Conservation (phyloP, 2,113 vertebrate genomes). For the Microtus richardsoni region DNA sequence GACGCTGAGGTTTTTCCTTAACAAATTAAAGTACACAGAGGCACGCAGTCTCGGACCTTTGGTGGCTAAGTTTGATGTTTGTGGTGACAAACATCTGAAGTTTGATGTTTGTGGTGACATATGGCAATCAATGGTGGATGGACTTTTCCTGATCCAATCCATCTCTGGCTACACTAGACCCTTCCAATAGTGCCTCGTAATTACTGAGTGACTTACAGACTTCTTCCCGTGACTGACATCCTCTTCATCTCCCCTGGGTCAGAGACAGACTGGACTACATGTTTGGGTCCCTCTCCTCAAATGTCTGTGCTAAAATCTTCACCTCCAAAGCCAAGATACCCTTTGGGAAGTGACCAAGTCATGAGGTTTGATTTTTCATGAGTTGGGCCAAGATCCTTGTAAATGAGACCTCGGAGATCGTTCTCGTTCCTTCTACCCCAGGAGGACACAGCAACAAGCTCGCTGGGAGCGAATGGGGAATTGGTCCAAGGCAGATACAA, state of each 20-base stretch:
- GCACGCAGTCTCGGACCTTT: not conserved
- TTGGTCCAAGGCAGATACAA: not conserved
- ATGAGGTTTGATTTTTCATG: not conserved
- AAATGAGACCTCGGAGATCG: not conserved
- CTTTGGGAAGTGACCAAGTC: not conserved
- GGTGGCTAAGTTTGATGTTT: not conserved
- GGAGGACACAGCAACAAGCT: not conserved
- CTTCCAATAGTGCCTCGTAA: not conserved
- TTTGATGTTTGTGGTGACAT: not conserved
- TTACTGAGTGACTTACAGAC: not conserved
- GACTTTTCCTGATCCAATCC: not conserved
- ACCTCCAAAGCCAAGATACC: not conserved
- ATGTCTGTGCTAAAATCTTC: not conserved
- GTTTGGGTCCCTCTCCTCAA: not conserved
- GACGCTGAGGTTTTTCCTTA: not conserved
- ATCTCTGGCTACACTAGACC: not conserved
- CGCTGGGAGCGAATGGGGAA: not conserved
- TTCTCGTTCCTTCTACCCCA: not conserved
- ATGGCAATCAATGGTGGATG: not conserved
- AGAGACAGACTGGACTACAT: not conserved
- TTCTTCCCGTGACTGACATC: no score
- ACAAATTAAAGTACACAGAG: not conserved
- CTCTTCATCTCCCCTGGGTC: not conserved
- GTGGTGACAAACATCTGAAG: not conserved
- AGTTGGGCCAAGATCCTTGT: not conserved